Conservation (phyloP, 2,888 invertebrate species). For the Thumatha senex region DNA sequence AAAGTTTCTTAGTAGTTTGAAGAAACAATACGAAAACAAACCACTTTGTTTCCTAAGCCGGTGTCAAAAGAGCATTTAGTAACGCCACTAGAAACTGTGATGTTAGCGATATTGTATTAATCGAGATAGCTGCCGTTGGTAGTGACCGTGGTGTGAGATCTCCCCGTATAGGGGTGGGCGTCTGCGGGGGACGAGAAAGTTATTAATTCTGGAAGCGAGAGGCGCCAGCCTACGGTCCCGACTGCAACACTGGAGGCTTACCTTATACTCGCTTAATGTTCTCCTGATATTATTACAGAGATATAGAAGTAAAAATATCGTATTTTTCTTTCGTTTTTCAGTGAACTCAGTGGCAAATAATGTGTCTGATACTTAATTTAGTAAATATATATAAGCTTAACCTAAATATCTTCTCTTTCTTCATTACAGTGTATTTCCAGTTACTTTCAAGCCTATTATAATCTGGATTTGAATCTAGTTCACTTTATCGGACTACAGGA, state of each 20-base stretch:
- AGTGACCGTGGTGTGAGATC: constrained; percentile 42
- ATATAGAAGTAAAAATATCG: constrained; percentile 33
- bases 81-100: constrained; percentile 25
- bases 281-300: constrained; percentile 69
- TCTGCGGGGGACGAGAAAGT: constrained; percentile 68
- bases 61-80: constrained; percentile 27
- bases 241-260: constrained; percentile 76
- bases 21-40: background rate
- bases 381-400: too few relatives aligned
- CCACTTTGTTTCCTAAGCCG: background rate
- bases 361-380: too few relatives aligned
- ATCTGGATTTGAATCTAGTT: too few relatives aligned
- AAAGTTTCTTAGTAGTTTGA: background rate
- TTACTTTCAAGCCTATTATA: too few relatives aligned
- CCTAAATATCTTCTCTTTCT: too few relatives aligned
- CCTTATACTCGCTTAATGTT: constrained; percentile 77
- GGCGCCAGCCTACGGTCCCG: constrained; percentile 78
- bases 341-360: too few relatives aligned
- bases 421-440: too few relatives aligned
- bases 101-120: constrained; percentile 37
- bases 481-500: too few relatives aligned
- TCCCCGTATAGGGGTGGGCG: constrained; percentile 41
- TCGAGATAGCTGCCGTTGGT: constrained; percentile 54
- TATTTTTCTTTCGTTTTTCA: constrained; percentile 3
- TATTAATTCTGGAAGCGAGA: constrained; percentile 82